Percentiles rank a stretch among this genome's conserved stretches.
phyloP scores from a whole-genome alignment of 1,140 invertebrate genomes.

The honey bee (Apis mellifera) region DNA sequence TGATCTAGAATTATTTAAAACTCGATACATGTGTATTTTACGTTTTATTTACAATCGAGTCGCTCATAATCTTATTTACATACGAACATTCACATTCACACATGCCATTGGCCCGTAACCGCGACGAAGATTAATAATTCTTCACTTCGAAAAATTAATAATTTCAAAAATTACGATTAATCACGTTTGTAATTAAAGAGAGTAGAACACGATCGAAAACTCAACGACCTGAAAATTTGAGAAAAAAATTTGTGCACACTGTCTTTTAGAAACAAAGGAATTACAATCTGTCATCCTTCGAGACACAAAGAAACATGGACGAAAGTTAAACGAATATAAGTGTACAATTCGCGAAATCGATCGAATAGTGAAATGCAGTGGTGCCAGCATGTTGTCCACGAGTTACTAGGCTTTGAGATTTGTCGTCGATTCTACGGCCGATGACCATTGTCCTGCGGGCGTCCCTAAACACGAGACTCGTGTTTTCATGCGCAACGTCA shows the following conservation, averaged over 20 bases:
- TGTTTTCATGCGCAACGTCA: conserved; percentile 31
- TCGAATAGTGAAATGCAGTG: neutral
- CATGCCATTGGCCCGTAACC: neutral
- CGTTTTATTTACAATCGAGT: conserved; percentile 58
- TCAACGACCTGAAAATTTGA: neutral
- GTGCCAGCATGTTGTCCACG: neutral
- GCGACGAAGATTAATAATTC: neutral
- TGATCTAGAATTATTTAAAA: conserved; percentile 59
- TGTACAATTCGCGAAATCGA: neutral
- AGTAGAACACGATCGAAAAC: neutral
- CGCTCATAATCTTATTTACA: conserved; percentile 41
- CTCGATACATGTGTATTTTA: conserved; percentile 48
- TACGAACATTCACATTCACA: neutral
- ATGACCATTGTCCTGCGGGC: neutral
- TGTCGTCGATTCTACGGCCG: neutral
- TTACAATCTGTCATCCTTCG: no score
- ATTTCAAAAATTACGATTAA: neutral
- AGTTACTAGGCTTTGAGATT: neutral
- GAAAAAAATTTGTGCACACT: neutral
- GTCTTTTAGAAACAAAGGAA: no score
- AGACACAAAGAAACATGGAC: neutral
- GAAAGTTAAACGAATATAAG: neutral
- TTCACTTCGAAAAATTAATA: no score
- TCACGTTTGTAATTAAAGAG: no score
- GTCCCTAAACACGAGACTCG: conserved; percentile 14